Percentiles rank a stretch among this genome's conserved stretches.
These are phyloP conservation scores for Anguilla megastoma DNA, from an alignment of 2,797 vertebrate genomes.

Conservation along the genomic window DNA sequence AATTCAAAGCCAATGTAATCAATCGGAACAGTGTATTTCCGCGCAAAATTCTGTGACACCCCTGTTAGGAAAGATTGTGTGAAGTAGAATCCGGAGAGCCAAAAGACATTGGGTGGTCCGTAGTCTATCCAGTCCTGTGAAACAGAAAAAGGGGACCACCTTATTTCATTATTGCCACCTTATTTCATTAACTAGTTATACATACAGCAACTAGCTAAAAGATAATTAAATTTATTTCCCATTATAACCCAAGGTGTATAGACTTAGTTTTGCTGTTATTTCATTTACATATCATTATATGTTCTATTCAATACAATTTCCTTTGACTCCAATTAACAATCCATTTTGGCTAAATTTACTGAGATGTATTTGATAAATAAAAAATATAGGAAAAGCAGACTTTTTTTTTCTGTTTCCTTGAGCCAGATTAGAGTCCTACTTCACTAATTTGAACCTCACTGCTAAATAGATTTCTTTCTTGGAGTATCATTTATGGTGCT, in stretches of 20 bases:
- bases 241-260: not conserved
- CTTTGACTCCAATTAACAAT: not conserved
- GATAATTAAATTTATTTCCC: too few relatives aligned
- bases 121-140: conserved; percentile 84
- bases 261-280: not conserved
- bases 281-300: not conserved
- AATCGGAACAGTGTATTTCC: conserved; percentile 88
- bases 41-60: conserved; percentile 90
- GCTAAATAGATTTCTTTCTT: too few relatives aligned
- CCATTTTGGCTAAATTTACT: not conserved
- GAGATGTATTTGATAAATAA: too few relatives aligned
- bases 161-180: too few relatives aligned
- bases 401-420: too few relatives aligned
- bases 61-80: conserved; percentile 95
- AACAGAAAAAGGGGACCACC: not conserved
- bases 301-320: too few relatives aligned
- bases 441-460: too few relatives aligned
- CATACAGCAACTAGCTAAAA: not conserved
- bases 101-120: conserved; percentile 84
- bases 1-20: conserved; percentile 91
- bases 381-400: too few relatives aligned
- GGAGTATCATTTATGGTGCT: too few relatives aligned
- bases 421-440: too few relatives aligned
- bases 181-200: too few relatives aligned
- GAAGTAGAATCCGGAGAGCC: conserved; percentile 94